phyloP scores from a whole-genome alignment of 35 echinoderm and acorn worm species.

The Ophioderma brevispina region DNA sequence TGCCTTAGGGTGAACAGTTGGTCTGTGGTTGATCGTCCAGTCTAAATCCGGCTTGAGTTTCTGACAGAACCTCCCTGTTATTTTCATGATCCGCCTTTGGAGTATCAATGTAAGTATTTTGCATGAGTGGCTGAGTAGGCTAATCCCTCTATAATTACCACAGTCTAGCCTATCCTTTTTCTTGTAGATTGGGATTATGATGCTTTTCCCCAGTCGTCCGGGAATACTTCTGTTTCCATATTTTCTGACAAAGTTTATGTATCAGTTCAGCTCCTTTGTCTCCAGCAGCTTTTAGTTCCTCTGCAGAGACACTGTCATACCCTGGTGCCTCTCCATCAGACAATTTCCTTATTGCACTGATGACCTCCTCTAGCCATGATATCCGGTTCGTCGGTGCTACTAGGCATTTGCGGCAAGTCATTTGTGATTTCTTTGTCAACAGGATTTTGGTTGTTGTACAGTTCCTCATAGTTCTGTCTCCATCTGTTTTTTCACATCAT shows the following conservation, averaged over 20 bases:
- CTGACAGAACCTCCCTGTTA: too few species aligned
- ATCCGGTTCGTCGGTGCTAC: background rate
- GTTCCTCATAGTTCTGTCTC: background rate
- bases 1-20: too few species aligned
- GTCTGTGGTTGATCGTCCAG: too few species aligned
- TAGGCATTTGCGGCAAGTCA: background rate
- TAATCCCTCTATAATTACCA: too few species aligned
- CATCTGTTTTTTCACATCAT: conserved; percentile 20
- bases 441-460: too few species aligned
- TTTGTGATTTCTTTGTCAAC: background rate
- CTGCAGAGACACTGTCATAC: conserved; percentile 41
- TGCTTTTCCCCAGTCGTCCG: background rate
- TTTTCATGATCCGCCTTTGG: too few species aligned
- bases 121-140: too few species aligned
- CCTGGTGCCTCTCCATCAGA: conserved; percentile 17
- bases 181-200: too few species aligned
- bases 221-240: background rate
- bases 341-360: conserved; percentile 9
- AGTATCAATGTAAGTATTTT: too few species aligned
- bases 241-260: background rate
- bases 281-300: conserved; percentile 24
- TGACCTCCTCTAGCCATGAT: conserved; percentile 19
- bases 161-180: too few species aligned
- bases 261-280: conserved; percentile 8
- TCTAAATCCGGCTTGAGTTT: too few species aligned